phyloP scores from a whole-genome alignment of 2,888 invertebrate species.

The Lomographa bimaculata region DNA sequence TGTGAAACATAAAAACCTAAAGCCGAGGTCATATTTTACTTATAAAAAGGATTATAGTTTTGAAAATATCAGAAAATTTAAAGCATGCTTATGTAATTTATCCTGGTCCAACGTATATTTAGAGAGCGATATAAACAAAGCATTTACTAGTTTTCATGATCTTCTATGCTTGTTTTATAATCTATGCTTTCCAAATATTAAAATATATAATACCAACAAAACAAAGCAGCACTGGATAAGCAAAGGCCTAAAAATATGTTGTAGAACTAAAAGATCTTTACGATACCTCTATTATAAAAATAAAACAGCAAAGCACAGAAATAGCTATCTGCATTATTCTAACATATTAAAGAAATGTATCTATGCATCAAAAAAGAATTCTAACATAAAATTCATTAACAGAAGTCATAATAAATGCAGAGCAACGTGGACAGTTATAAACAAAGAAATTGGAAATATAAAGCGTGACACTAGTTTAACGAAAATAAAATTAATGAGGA shows the following conservation, averaged over 20 bases:
- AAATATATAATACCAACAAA: too few relatives aligned
- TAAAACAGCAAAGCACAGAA: background rate
- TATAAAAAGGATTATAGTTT: background rate
- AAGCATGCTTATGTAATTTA: background rate
- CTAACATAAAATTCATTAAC: background rate
- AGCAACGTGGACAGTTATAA: too few relatives aligned
- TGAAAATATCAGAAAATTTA: background rate
- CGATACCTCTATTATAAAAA: background rate
- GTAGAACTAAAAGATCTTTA: background rate
- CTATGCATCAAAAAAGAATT: background rate
- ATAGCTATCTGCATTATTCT: background rate
- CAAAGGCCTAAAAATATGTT: background rate
- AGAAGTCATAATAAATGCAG: too few relatives aligned
- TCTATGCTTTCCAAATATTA: background rate
- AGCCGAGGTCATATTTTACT: background rate
- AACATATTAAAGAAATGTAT: background rate
- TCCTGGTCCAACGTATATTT: background rate
- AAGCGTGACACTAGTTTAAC: too few relatives aligned
- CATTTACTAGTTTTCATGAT: background rate
- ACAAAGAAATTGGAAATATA: too few relatives aligned
- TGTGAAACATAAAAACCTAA: background rate
- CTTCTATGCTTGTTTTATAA: background rate
- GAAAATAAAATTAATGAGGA: background rate
- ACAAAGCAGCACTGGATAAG: background rate
- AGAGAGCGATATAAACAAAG: background rate